Evolutionary conservation across 2,113 vertebrate genomes (phyloP), one percentile per base, ranked within the genome.

Genomic region (Geococcyx californianus): DNA sequence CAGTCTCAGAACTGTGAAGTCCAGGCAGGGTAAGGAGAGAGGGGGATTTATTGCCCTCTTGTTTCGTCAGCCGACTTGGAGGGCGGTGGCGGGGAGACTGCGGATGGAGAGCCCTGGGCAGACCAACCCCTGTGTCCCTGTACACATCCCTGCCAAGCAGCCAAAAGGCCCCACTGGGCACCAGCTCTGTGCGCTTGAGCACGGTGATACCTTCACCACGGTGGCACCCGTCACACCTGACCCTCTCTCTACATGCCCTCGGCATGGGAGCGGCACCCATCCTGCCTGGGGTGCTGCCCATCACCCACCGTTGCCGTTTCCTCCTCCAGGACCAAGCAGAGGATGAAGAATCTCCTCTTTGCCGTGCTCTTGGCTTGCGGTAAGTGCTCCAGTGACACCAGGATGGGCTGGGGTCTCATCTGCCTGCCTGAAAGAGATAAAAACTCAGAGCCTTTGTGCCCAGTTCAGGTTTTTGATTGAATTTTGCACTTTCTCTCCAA

Each of bases 281-380:
- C 47, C 69, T 74, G 15, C 23, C 38, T 0, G 0, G 25, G 16
- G 26, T 38, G 34, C 69, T 64, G 58, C 58, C 79, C 45, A n/a
- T 49, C 9, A 0, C 64, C 47, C 0, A 0, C 38, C 3, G 1
- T 16, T 42, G 42, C 4, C 13, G 14, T 88, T 92, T 66, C 64
- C 72, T 93, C 34, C 38, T 42, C 17, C 59, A 83, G 96, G 63
- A 13, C 63, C 81, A 40, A 36, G 24, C 59, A 8, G 13, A 89
- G 60, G 59, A 97, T 97, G 95, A 97, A 58, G 91, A 95, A 42
- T 66, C 94, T 96, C 74, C 68, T 97, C 63, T 49, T 95, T 34
- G 75, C 82, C 1, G 1, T 92, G 75, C 47, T 95, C 45, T 49
- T 97, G 87, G 82, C 67, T 51, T 95, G 93, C 1, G 94, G 96